Evolutionary conservation across 2,888 invertebrate species (phyloP), one percentile per base, ranked within the genome.

Genomic region (Drosophila tanythrix): DNA sequence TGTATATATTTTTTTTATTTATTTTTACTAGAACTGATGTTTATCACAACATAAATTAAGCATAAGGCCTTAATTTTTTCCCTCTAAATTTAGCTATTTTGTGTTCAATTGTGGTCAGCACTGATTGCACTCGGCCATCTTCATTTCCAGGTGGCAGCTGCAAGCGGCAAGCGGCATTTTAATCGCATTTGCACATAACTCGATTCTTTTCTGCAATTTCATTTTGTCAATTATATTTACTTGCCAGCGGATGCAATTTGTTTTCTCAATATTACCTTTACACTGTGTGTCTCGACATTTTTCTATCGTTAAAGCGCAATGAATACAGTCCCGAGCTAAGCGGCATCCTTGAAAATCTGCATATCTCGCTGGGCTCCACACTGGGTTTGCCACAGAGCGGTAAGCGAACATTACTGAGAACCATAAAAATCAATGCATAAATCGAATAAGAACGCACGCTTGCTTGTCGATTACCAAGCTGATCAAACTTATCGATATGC

Each of bases 321-420:
- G 93, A 93, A 65, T 93, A 93, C 72, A 92, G 92, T 69, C 89
- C 92, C 1, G 93, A 93, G 75, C 76, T 93, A 69, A 92, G 92
- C 76, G 92, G 92, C 56, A 80, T 93, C 33, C 91, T 93, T 51
- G 92, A 93, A 80, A 93, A 92, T 83, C 87, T 93, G 70, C 93
- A 93, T 81, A 89, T 92, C 40, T 92, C 93, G 43, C 79, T 93
- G 63, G 93, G 93, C 46, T 91, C 92, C 55, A 92, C 92, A 18
- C 80, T 93, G 81, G 93, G 93, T 21, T 71, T 93, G 75, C 92
- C 93, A 40, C 92, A 93, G 76, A 92, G 93, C 77, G 93, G 93
- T 92, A 79, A 81, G 88, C 80, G 0, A 25, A 60, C 29, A 70
- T 51, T 59, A 1, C 25, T 25, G 1, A 25, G 2, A 46, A 15